Conservation (phyloP, 2,113 vertebrate genomes). For the Hucho hucho region DNA sequence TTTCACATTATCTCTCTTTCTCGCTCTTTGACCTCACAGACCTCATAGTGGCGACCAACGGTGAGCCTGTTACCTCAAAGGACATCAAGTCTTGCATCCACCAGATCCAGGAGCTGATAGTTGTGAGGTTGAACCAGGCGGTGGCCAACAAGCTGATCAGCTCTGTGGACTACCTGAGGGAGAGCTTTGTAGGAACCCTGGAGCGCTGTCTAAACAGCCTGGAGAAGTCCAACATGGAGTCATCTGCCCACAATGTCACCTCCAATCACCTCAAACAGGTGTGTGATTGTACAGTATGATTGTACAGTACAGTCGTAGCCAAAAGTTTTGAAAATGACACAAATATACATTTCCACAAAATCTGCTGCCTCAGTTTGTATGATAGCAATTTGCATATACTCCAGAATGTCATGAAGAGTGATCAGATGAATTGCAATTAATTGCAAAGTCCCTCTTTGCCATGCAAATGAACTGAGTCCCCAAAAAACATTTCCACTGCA, state of each 20-base stretch:
- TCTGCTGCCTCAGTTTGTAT: no score
- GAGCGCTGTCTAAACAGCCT: conserved; percentile 93
- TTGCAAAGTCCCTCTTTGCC: no score
- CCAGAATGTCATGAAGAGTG: no score
- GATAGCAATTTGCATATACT: no score
- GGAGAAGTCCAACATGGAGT: conserved; percentile 85
- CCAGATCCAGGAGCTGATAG: conserved; percentile 96
- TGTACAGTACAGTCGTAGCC: no score
- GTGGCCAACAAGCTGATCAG: conserved; percentile 96
- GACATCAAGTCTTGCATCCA: conserved; percentile 94
- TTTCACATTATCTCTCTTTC: background rate
- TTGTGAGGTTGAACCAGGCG: conserved; percentile 89
- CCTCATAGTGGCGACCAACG: conserved; percentile 86
- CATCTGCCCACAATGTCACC: conserved; percentile 79
- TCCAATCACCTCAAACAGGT: conserved; percentile 98
- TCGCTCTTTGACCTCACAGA: conserved; percentile 68
- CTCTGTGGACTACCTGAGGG: conserved; percentile 93
- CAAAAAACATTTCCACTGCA: no score
- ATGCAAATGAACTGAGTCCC: no score
- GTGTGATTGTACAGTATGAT: background rate
- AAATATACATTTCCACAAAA: no score
- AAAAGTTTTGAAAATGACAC: no score
- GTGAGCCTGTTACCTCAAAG: conserved; percentile 88
- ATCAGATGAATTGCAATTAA: no score
- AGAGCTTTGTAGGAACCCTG: conserved; percentile 96